These are phyloP conservation scores for Bombus confusus DNA, from an alignment of 1,140 invertebrate genomes.

Conservation along the genomic window DNA sequence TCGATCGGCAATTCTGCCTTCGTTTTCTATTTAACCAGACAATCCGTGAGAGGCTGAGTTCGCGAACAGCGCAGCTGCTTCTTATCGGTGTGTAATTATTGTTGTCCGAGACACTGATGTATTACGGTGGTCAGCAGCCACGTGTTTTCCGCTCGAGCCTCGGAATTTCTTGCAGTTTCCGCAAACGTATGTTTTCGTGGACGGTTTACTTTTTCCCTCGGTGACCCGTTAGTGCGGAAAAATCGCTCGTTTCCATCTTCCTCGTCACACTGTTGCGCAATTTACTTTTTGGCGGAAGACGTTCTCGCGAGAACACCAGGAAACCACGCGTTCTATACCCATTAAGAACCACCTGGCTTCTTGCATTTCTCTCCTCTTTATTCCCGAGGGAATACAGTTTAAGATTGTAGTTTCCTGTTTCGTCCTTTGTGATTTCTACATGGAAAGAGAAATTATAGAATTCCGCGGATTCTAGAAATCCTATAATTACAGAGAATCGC, in stretches of 20 bases:
- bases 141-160: constrained; percentile 11
- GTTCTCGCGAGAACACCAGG: background rate
- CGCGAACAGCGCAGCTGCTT: background rate
- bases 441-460: background rate
- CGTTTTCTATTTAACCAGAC: background rate
- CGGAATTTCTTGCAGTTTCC: constrained; percentile 36
- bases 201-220: constrained; percentile 3
- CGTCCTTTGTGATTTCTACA: background rate
- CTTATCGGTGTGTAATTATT: constrained; percentile 70
- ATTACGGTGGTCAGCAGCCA: constrained; percentile 55
- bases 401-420: background rate
- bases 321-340: background rate
- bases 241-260: constrained; percentile 36
- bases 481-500: background rate
- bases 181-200: constrained; percentile 5
- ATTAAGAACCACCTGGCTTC: constrained; percentile 2
- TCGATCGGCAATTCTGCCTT: background rate
- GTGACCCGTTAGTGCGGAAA: constrained; percentile 47
- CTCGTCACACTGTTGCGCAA: background rate
- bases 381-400: background rate
- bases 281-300: background rate
- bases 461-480: background rate
- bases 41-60: background rate
- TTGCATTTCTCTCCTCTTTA: background rate
- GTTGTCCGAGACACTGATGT: constrained; percentile 72